Conservation (phyloP, 2,888 invertebrate species). For the Zootermopsis nevadensis region DNA sequence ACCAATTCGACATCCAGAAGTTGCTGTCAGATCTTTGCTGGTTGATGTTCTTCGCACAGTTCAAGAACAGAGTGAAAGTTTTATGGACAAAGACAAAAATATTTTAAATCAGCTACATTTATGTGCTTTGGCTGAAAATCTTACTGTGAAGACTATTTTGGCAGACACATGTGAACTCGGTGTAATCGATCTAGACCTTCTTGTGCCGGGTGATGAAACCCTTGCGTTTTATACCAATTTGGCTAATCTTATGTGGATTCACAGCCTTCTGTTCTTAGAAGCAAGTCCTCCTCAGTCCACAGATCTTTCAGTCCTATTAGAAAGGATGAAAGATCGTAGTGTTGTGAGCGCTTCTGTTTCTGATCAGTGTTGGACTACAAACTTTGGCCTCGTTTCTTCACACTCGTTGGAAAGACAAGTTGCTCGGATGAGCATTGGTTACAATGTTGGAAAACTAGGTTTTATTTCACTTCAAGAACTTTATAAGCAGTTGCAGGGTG, state of each 20-base stretch:
- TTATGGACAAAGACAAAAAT: background rate
- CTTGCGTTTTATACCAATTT: slow-evolving; percentile 61
- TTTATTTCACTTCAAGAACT: slow-evolving; percentile 60
- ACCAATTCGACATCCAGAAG: slow-evolving; percentile 48
- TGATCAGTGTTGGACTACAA: background rate
- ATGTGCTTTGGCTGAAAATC: slow-evolving; percentile 48
- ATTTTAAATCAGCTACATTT: slow-evolving; percentile 6
- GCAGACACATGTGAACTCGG: slow-evolving; percentile 57
- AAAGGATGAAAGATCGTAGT: background rate
- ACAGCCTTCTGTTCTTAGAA: slow-evolving; percentile 56
- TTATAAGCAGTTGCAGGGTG: slow-evolving; percentile 59
- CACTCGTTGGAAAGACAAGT: slow-evolving; percentile 41
- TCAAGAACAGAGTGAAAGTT: slow-evolving; percentile 3
- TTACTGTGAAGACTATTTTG: slow-evolving; percentile 56
- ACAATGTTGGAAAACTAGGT: slow-evolving; percentile 61
- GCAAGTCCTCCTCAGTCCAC: background rate
- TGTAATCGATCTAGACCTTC: slow-evolving; percentile 58
- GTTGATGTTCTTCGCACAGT: slow-evolving; percentile 42
- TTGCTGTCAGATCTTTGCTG: slow-evolving; percentile 46
- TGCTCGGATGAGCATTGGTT: slow-evolving; percentile 58
- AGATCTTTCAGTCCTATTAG: background rate
- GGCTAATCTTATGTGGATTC: slow-evolving; percentile 62
- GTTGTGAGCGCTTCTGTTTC: background rate
- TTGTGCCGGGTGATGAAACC: slow-evolving; percentile 60
- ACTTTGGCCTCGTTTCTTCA: slow-evolving; percentile 51